Conservation (phyloP, 2,797 vertebrate genomes). For the Ammospiza maritima region DNA sequence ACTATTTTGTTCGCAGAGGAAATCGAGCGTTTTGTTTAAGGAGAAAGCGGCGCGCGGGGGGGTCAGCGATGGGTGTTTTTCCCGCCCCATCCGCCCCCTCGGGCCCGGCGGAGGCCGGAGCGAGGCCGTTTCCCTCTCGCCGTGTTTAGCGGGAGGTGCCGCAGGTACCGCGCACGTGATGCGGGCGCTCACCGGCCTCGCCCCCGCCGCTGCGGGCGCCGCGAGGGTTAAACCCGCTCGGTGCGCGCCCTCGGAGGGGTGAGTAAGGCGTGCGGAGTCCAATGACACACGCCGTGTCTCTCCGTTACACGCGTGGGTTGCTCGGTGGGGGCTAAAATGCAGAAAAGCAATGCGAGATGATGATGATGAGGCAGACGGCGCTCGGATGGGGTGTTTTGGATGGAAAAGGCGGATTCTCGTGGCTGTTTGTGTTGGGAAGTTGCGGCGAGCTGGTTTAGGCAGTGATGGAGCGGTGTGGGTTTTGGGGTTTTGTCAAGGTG, state of each 20-base stretch:
- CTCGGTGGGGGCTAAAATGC: slow-evolving; percentile 4
- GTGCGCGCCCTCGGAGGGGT: neutral
- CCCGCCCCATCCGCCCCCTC: neutral
- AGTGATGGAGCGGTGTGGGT: neutral
- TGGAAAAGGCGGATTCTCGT: neutral
- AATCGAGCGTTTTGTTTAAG: rapidly evolving
- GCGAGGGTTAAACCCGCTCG: neutral
- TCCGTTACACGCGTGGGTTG: slow-evolving; percentile 19
- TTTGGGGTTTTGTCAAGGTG: slow-evolving; percentile 36
- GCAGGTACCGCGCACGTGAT: neutral
- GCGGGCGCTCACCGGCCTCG: rapidly evolving
- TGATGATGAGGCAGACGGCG: neutral
- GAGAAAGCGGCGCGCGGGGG: neutral
- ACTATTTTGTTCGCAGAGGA: rapidly evolving
- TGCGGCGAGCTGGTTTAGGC: neutral
- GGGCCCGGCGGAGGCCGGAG: neutral
- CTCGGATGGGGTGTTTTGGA: neutral
- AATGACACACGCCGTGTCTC: neutral
- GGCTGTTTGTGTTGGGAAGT: neutral
- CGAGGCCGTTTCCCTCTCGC: neutral
- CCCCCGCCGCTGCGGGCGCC: neutral
- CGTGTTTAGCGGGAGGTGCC: neutral
- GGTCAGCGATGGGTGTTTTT: rapidly evolving
- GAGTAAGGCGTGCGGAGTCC: neutral
- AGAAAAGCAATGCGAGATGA: neutral